Evolutionary conservation across 2,113 vertebrate genomes (phyloP).

Genomic region (Sarotherodon lohbergeri): DNA sequence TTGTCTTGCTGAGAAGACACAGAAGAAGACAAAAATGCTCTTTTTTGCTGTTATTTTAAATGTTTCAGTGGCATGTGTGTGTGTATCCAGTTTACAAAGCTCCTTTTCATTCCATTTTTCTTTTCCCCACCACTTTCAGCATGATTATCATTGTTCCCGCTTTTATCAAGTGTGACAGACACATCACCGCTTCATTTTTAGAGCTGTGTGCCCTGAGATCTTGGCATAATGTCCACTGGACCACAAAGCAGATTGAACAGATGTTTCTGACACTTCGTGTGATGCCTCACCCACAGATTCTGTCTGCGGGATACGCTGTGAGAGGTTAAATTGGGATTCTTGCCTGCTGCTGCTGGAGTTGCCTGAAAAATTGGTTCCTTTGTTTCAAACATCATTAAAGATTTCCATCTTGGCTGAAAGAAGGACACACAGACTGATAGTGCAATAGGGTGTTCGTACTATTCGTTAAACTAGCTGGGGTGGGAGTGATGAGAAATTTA

Average conservation of each 20-base stretch:
- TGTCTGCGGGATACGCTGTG: background rate
- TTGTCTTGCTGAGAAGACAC: background rate
- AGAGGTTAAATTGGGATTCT: conserved; percentile 28
- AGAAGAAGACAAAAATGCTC: background rate
- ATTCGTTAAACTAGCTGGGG: background rate
- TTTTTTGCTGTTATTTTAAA: conserved; percentile 3
- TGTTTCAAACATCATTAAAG: background rate
- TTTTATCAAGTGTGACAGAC: conserved; percentile 60
- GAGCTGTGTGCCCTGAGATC: conserved; percentile 22
- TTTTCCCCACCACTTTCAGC: conserved; percentile 11
- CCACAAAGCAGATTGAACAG: conserved; percentile 53
- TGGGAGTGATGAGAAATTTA: background rate
- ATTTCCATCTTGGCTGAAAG: background rate
- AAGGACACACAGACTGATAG: background rate
- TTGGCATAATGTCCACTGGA: conserved; percentile 35
- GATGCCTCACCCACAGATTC: conserved; percentile 6
- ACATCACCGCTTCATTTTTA: conserved; percentile 45
- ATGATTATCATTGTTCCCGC: conserved; percentile 42
- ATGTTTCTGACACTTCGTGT: conserved; percentile 54
- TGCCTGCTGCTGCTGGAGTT: background rate
- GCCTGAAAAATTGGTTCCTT: conserved; percentile 7
- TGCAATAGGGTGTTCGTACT: background rate
- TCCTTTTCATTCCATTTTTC: conserved; percentile 9
- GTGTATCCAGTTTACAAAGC: background rate
- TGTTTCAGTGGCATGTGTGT: background rate